Conservation (phyloP, 1,140 invertebrate genomes). For the Polyergus mexicanus region DNA sequence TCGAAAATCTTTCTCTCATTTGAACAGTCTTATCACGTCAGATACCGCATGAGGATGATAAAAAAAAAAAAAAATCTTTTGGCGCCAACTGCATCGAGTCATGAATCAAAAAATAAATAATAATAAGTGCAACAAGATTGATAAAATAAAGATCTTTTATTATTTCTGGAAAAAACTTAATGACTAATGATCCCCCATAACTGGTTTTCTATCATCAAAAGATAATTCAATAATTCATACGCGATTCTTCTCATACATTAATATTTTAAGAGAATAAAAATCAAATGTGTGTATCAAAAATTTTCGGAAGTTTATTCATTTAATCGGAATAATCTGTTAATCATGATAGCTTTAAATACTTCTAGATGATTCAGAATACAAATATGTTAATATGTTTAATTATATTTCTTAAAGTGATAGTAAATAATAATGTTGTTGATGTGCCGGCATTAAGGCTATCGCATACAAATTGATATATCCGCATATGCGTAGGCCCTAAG, state of each 20-base stretch:
- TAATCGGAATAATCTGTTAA: not conserved
- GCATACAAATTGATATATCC: too few species aligned
- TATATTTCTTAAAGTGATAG: not conserved
- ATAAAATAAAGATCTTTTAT: not conserved
- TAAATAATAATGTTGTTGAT: not conserved
- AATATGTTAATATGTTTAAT: not conserved
- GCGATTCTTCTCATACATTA: not conserved
- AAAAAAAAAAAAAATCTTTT: slow-evolving; percentile 67
- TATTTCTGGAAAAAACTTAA: not conserved
- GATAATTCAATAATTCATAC: not conserved
- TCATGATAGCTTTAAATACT: not conserved
- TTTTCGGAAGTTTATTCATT: not conserved
- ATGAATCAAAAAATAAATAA: not conserved
- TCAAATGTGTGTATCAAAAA: too few species aligned
- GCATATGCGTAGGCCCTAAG: too few species aligned
- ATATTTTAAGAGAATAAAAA: not conserved
- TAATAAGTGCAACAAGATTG: slow-evolving; percentile 9
- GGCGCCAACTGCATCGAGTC: slow-evolving; percentile 47
- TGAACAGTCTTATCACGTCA: slow-evolving; percentile 57
- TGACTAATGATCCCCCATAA: not conserved
- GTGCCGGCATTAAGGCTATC: not conserved
- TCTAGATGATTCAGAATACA: not conserved
- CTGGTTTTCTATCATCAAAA: not conserved
- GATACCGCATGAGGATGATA: slow-evolving; percentile 61
- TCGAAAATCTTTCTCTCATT: not conserved